Percentiles rank a stretch among this genome's conserved stretches.
These are phyloP conservation scores for Zhuqinia jingwanae DNA, from an alignment of 2,888 invertebrate species.

Conservation along the genomic window DNA sequence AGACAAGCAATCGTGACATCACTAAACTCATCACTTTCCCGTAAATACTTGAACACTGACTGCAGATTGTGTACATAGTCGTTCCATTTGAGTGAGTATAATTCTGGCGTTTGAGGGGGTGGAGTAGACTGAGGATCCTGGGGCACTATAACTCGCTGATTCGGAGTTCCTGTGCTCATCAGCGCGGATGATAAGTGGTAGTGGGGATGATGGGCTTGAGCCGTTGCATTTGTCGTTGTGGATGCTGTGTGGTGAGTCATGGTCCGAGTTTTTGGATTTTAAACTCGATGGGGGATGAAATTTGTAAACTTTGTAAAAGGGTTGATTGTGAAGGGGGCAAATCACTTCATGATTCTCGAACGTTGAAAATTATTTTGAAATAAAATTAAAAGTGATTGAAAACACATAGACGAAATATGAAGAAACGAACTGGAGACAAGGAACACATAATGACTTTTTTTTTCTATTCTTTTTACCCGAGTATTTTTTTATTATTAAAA, in stretches of 20 bases:
- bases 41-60: conserved; percentile 92
- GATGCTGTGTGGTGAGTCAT: background rate
- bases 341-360: no score
- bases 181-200: background rate
- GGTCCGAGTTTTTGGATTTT: background rate
- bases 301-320: background rate
- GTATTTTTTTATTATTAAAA: no score
- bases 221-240: background rate
- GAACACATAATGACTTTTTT: no score
- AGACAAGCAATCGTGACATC: conserved; percentile 94
- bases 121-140: background rate
- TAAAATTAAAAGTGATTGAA: no score
- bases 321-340: no score
- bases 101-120: conserved; percentile 30
- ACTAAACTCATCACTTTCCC: conserved; percentile 95
- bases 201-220: background rate
- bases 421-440: background rate
- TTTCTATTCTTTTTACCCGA: no score
- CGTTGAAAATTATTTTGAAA: no score
- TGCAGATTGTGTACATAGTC: conserved; percentile 96
- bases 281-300: background rate
- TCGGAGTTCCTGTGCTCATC: background rate
- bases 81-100: conserved; percentile 88
- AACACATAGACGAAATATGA: no score
- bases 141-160: background rate